Evolutionary conservation across 1,140 invertebrate species (phyloP).

Genomic region (Procambarus virginalis): DNA sequence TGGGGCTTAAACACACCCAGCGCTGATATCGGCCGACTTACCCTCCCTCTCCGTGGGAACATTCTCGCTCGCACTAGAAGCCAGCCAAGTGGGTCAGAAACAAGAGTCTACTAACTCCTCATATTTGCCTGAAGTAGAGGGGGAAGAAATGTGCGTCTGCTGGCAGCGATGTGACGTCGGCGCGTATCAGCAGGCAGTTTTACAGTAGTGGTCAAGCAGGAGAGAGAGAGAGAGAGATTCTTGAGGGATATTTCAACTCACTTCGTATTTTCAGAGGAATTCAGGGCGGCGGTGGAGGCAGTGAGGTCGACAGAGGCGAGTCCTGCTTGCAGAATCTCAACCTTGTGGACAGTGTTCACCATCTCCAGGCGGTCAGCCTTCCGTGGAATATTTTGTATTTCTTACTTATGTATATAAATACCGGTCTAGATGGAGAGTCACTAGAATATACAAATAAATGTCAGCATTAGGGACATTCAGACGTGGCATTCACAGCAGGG

Average conservation of each 20-base stretch:
- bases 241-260: constrained; percentile 50
- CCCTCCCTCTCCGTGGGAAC: not conserved
- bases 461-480: constrained; percentile 14
- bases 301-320: not conserved
- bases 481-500: not conserved
- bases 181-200: constrained; percentile 35
- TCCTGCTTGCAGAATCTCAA: not conserved
- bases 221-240: constrained; percentile 20
- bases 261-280: constrained; percentile 39
- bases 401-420: constrained; percentile 54
- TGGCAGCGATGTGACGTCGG: not conserved
- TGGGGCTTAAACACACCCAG: not conserved
- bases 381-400: constrained; percentile 54
- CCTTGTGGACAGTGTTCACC: not conserved
- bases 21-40: not conserved
- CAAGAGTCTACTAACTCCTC: not conserved
- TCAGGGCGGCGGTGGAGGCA: not conserved
- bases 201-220: constrained; percentile 39
- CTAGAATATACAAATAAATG: constrained; percentile 27
- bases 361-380: constrained; percentile 19
- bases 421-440: constrained; percentile 36
- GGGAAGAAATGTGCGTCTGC: not conserved
- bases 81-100: not conserved
- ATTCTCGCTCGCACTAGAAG: not conserved
- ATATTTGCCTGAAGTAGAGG: not conserved